Evolutionary conservation across 1,140 invertebrate genomes (phyloP).

Genomic region (Nebria ingens): DNA sequence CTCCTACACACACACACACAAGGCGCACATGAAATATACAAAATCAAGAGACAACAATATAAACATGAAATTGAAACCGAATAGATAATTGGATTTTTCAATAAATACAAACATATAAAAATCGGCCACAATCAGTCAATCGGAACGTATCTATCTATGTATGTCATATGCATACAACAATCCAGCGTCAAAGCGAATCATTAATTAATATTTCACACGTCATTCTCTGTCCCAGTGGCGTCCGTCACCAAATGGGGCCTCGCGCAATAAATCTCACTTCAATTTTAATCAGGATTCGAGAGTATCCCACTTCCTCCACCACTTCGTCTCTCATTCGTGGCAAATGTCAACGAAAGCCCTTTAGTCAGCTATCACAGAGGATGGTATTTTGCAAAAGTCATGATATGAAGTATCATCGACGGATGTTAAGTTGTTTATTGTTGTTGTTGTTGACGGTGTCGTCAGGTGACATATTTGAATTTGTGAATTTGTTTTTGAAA

Average conservation of each 20-base stretch:
- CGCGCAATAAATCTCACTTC: not conserved
- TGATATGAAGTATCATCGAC: not conserved
- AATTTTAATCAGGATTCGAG: not conserved
- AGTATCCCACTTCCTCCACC: not conserved
- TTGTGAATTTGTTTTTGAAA: too few species aligned
- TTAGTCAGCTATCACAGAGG: not conserved
- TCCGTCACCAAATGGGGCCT: not conserved
- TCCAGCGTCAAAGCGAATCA: not conserved
- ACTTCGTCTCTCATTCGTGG: too few species aligned
- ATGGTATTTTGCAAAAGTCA: not conserved
- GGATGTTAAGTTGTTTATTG: too few species aligned
- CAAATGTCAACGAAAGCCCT: not conserved
- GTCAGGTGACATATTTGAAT: too few species aligned
- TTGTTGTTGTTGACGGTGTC: too few species aligned
- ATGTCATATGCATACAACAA: too few species aligned
- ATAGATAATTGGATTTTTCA: not conserved
- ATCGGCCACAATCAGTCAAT: not conserved
- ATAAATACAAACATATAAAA: too few species aligned
- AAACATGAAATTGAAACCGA: not conserved
- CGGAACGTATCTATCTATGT: too few species aligned
- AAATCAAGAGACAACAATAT: too few species aligned
- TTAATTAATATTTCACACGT: not conserved
- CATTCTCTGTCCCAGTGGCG: not conserved
- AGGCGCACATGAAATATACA: too few species aligned
- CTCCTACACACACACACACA: too few species aligned